These are phyloP conservation scores for Spheniscus humboldti DNA, from an alignment of 2,797 vertebrate genomes.

Conservation along the genomic window DNA sequence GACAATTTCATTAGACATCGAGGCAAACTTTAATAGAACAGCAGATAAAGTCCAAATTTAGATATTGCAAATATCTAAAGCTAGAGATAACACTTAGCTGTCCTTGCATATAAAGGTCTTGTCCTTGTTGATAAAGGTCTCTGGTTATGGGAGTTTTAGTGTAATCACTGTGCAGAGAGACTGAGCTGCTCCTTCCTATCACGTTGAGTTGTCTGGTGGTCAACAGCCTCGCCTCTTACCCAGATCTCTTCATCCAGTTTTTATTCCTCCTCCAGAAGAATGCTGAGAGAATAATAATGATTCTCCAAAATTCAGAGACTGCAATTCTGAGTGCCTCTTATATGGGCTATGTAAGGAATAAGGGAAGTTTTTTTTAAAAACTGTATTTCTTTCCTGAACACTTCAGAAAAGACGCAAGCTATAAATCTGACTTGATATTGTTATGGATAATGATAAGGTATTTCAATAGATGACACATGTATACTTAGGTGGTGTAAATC, in stretches of 20 bases:
- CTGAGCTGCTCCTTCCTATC: background rate
- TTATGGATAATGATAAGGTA: background rate
- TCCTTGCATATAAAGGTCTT: background rate
- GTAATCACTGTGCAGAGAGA: background rate
- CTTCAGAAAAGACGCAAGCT: background rate
- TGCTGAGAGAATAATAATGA: background rate
- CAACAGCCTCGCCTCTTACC: background rate
- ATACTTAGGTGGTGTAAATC: background rate
- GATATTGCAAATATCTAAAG: background rate
- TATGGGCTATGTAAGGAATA: fast-evolving
- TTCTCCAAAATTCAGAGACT: background rate
- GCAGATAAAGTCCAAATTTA: background rate
- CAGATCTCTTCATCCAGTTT: background rate
- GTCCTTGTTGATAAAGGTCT: background rate
- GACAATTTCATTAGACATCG: background rate
- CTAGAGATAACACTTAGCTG: background rate
- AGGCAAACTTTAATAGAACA: background rate
- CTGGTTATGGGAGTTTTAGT: background rate
- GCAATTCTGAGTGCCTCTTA: background rate
- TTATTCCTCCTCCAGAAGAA: background rate
- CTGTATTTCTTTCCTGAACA: background rate
- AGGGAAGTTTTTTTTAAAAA: background rate
- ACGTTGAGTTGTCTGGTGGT: background rate
- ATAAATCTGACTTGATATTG: background rate
- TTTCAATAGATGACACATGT: background rate